These are phyloP conservation scores for Cyclura pinguis DNA, from an alignment of 2,797 vertebrate species.

Conservation along the genomic window DNA sequence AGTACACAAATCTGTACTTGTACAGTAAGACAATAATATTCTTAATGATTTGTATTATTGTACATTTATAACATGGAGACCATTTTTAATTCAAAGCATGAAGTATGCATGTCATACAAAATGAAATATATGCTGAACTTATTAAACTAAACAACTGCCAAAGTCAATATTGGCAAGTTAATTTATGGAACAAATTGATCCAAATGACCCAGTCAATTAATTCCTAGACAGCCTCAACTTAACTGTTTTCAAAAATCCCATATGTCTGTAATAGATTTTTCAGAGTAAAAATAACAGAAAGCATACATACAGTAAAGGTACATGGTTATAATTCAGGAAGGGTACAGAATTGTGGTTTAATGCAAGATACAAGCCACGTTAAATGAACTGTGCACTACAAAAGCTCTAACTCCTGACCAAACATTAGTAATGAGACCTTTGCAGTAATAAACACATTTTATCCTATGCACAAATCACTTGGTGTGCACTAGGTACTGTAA, in stretches of 20 bases:
- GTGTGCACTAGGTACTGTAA: neutral
- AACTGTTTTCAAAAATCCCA: neutral
- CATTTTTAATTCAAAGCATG: neutral
- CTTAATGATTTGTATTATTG: neutral
- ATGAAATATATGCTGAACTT: neutral
- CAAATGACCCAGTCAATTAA: slow-evolving; percentile 28
- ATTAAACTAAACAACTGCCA: slow-evolving; percentile 4
- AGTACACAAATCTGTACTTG: neutral
- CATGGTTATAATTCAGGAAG: neutral
- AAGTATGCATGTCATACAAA: neutral
- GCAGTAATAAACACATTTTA: neutral
- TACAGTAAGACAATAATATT: neutral
- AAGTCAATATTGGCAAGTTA: slow-evolving; percentile 11
- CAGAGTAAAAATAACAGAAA: neutral
- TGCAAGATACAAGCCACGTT: neutral
- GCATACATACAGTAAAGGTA: neutral
- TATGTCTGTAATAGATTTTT: neutral
- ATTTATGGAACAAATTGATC: neutral
- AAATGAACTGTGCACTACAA: neutral
- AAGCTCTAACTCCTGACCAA: neutral
- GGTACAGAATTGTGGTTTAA: neutral
- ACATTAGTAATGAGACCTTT: neutral
- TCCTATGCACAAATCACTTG: neutral
- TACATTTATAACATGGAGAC: neutral
- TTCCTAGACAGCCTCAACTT: neutral